Evolutionary conservation across 2,888 invertebrate genomes (phyloP), one percentile per base, ranked within the genome.

Genomic region (Nemapogon koenigi): DNA sequence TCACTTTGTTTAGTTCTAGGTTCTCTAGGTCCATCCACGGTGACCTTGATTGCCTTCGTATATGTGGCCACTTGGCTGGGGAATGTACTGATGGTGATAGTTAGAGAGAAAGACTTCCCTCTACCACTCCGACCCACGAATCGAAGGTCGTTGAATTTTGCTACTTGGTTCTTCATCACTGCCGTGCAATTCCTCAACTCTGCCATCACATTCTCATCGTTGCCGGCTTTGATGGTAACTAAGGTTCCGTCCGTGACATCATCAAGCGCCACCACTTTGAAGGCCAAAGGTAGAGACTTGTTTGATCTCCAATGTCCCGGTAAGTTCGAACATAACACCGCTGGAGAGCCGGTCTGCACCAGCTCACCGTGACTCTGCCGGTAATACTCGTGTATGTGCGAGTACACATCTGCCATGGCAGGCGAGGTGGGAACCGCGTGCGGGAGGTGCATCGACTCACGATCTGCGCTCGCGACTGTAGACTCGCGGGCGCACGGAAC

Each of bases 21-120:
- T 78, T 98, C 97, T 55, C 99, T 81, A 1, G 99, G 99, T 53
- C 99, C 99, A 61, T 99, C 99, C 19, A 99, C 99, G 15, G 99
- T 99, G 40, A 99, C 97, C 83, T 99, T 99, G 68, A 99, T 99
- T 38, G 97, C 97, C 65, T 97, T 97, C 53, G 81, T 88, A 68
- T 97, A 98, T 3, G 94, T 91, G 35, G 97, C 94, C 17, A 97
- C 88, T 81, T 97, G 97, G 46, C 84, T 81, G 2, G 80, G 80
- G 48, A 84, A 83, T 13, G 87, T 83, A 61, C 88, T 88, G 57
- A 99, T 92, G 49, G 93, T 92, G 64, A 99, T 98, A 49, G 96
- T 95, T 52, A 99, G 71, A 7, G 94, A 91, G 71, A 99, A 98
- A 28, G 93, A 75, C 71, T 98, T 98, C 37, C 98, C 98, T 63